Evolutionary conservation across 2,113 vertebrate genomes (phyloP), one percentile per base, ranked within the genome.

Genomic region (Caracal caracal): DNA sequence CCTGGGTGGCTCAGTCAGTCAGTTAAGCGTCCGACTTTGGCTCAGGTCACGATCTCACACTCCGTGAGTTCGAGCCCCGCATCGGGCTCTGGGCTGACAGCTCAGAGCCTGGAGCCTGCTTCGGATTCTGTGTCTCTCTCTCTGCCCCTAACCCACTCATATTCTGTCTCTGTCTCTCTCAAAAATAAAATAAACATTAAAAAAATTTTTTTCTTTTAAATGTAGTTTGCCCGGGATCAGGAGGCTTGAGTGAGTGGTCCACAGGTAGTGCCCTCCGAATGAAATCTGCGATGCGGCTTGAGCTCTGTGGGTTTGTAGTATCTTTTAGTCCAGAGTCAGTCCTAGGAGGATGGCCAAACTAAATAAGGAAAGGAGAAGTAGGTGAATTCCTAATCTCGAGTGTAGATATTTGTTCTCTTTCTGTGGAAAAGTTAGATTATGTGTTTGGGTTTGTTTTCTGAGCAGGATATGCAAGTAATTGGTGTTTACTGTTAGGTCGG

Each of bases 331-430:
- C 33, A 40, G 35, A 83, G 30, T 87, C 49, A 11, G 6, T 43
- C n/a, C 84, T 56, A 35, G 80, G 15, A 19, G 10, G 53, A 6
- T 87, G 80, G 40, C 47, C 63, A 82, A 5, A 90, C 85, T 47
- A 90, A 87, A 92, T 35, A 70, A 61, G 66, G 75, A 91, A 94
- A 53, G 51, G 78, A 94, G 59, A 92, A 94, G 19, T 83, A 24
- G 12, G 15, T 86, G 71, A 88, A 90, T 86, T 93, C 63, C 3
- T 65, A 49, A 53, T 63, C 56, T 89, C 0, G 1, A 88, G 76
- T 24, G 19, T 20, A 59, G 56, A 22, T 59, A 61, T 94, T 87
- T 76, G 13, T 82, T 68, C 28, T 79, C 26, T 70, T 73, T 33
- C 70, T 90, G 40, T 84, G 87, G 81, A 80, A 94, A 88, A 94